phyloP scores from a whole-genome alignment of 2,888 invertebrate genomes.

The Escarpia spicata region DNA sequence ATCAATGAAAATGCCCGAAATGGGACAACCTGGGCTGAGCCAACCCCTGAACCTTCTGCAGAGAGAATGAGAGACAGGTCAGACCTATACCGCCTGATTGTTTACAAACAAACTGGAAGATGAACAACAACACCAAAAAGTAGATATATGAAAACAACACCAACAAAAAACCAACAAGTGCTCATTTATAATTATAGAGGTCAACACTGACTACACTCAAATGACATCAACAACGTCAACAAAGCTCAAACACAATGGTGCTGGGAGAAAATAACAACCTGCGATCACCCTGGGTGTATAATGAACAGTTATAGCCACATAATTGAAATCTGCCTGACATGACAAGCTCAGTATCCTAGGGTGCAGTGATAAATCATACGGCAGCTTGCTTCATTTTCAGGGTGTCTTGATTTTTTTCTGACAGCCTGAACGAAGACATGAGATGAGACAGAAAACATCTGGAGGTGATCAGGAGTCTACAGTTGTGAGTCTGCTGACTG shows the following conservation, averaged over 20 bases:
- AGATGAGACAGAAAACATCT: neutral
- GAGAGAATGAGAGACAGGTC: neutral
- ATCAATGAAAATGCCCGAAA: too few species aligned
- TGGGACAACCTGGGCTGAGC: neutral
- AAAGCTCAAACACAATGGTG: neutral
- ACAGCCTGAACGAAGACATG: neutral
- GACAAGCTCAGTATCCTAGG: neutral
- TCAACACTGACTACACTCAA: neutral
- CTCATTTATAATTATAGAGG: neutral
- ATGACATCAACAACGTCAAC: neutral
- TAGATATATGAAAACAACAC: neutral
- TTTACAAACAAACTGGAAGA: neutral
- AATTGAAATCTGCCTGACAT: neutral
- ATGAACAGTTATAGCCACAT: neutral
- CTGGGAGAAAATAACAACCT: neutral
- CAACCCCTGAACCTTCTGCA: neutral
- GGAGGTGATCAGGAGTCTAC: neutral
- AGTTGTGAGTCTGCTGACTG: neutral
- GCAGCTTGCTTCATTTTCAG: neutral
- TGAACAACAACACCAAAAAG: neutral
- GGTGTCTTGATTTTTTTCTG: neutral
- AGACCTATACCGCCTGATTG: neutral
- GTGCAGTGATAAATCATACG: neutral
- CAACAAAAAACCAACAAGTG: neutral
- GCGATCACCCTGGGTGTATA: neutral